Evolutionary conservation across 2,888 invertebrate genomes (phyloP), one percentile per base, ranked within the genome.

Genomic region (Epiblema foenella): DNA sequence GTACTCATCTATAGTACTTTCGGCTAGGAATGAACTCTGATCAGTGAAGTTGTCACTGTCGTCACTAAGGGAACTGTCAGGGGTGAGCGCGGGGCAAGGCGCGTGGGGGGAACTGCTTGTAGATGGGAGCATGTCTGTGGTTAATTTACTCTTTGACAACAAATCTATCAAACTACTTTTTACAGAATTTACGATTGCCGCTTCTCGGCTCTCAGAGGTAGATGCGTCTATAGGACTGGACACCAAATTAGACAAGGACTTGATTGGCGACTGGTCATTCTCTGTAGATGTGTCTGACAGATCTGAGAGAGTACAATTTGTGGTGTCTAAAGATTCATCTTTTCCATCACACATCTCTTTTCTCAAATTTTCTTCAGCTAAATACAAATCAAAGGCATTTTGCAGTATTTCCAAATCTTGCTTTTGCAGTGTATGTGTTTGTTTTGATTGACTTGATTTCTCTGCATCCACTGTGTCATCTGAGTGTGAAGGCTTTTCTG

Each of bases 181-280:
- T 33, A 91, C 90, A 74, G 89, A 82, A 76, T 88, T 89, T 54
- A 88, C 85, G 75, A 90, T 82, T 46, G 84, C 82, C 37, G 84
- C 83, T 75, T 90, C 85, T 74, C 83, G 82, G 72, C 78, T 86
- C 54, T 89, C 86, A 60, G 86, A 78, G 69, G 84, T 80, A 59
- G 83, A 77, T 74, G 86, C 77, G 77, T 91, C 89, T 77, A 93
- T 87, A 52, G 92, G 95, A 90, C 91, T 94, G 78, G 95, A 95
- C 72, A 95, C 95, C 80, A 95, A 89, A 85, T 95, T 95, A 64
- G 95, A 95, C 73, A 95, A 86, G 69, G 95, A 95, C 83, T 95
- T 95, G 33, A 95, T 95, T 63, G 95, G 95, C 63, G 95, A 95
- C 79, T 94, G 94, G 76, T 90, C 91, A 85, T 82, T 89, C 78